These are phyloP conservation scores for Amphiprion ocellaris DNA, from an alignment of 2,113 vertebrate species.

Conservation along the genomic window DNA sequence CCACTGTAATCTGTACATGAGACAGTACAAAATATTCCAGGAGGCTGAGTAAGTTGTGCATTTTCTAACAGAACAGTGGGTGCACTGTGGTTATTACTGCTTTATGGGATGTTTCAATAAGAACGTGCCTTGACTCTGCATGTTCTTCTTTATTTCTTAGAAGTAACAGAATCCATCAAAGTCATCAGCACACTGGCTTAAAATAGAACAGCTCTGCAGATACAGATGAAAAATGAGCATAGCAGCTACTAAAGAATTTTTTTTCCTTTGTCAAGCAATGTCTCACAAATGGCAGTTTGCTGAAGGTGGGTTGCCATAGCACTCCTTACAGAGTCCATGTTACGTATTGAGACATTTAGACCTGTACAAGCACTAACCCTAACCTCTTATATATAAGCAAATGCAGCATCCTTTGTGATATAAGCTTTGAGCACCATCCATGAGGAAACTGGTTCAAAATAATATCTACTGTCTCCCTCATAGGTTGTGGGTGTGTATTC, in stretches of 20 bases:
- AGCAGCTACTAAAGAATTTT: not conserved
- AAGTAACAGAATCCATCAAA: constrained; percentile 43
- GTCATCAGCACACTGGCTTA: constrained; percentile 21
- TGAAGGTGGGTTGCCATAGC: not conserved
- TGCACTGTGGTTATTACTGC: not conserved
- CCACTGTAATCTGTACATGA: not conserved
- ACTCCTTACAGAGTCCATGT: not conserved
- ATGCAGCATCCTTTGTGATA: constrained; percentile 1
- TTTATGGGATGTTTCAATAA: not conserved
- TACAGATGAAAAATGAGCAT: not conserved
- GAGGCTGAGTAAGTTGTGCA: not conserved
- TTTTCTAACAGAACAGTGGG: not conserved
- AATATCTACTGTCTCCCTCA: not conserved
- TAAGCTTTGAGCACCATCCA: not conserved
- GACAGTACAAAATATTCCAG: not conserved
- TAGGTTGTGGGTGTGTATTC: not conserved
- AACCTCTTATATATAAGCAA: not conserved
- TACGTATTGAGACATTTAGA: constrained; percentile 8
- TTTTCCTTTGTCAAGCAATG: no score
- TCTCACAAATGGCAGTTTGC: not conserved
- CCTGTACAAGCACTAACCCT: not conserved
- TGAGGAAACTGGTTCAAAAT: not conserved
- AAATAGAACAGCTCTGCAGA: constrained; percentile 54
- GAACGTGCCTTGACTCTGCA: constrained; percentile 1
- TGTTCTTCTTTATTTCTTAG: constrained; percentile 9